These are phyloP conservation scores for Frieseomelitta varia DNA, from an alignment of 1,140 invertebrate species.

Conservation along the genomic window DNA sequence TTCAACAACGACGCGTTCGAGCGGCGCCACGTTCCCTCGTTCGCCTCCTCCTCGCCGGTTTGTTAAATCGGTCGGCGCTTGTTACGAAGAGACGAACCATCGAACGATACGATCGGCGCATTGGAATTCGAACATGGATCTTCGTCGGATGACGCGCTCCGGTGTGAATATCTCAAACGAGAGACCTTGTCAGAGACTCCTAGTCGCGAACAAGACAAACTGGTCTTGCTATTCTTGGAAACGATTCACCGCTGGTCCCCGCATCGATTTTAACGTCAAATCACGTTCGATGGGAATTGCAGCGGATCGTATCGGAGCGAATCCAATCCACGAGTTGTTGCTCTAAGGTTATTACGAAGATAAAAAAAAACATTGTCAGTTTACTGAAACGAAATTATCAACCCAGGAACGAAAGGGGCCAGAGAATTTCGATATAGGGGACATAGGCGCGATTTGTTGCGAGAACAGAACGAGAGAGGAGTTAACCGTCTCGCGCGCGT, in stretches of 20 bases:
- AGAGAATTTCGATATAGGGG: neutral
- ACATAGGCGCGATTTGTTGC: slow-evolving; percentile 1
- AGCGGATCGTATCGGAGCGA: neutral
- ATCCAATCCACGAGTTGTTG: neutral
- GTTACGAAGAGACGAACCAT: neutral
- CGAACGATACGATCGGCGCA: neutral
- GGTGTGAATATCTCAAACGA: neutral
- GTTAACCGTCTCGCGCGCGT: slow-evolving; percentile 46
- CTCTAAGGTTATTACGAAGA: too few relatives aligned
- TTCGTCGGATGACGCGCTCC: neutral
- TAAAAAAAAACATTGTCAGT: neutral
- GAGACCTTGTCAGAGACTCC: neutral
- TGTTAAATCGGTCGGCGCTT: neutral
- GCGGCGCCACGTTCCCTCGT: neutral
- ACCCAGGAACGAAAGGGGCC: too few relatives aligned
- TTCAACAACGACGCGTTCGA: too few relatives aligned
- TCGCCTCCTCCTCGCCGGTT: neutral
- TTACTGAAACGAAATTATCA: too few relatives aligned
- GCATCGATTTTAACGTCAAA: neutral
- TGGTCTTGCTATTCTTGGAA: neutral
- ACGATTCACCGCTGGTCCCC: neutral
- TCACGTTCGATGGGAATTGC: neutral
- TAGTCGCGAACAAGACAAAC: neutral
- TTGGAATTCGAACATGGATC: neutral
- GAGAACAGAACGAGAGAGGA: slow-evolving; percentile 25